Evolutionary conservation across 2,888 invertebrate genomes (phyloP).

Genomic region (Myathropa florea): DNA sequence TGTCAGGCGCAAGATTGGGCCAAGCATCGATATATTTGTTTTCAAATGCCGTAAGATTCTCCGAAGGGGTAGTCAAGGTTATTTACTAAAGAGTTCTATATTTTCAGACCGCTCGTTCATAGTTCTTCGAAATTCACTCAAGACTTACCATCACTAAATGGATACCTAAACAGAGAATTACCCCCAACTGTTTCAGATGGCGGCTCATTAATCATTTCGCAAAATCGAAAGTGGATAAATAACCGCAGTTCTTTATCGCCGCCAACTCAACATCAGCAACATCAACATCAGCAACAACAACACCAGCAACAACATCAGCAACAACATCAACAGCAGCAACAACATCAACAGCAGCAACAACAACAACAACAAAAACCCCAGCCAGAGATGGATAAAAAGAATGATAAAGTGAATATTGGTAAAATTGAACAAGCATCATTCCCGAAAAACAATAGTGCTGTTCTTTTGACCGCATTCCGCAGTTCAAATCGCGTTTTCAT

Average conservation of each 20-base stretch:
- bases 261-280: background rate
- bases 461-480: slow-evolving; percentile 55
- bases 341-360: background rate
- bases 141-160: slow-evolving; percentile 37
- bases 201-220: background rate
- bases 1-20: slow-evolving; percentile 74
- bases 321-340: background rate
- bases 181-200: background rate
- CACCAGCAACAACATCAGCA: slow-evolving; percentile 1
- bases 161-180: slow-evolving; percentile 20
- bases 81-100: background rate
- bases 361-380: background rate
- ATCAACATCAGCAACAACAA: background rate
- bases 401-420: background rate
- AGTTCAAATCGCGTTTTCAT: slow-evolving; percentile 65
- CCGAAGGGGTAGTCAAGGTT: too few relatives aligned
- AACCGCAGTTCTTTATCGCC: background rate
- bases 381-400: background rate
- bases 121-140: background rate
- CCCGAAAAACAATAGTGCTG: slow-evolving; percentile 50
- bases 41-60: slow-evolving; percentile 73
- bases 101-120: slow-evolving; percentile 19
- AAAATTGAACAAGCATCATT: slow-evolving; percentile 20
- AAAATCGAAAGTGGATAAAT: background rate
- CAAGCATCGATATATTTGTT: slow-evolving; percentile 74